Conservation (phyloP, 2,888 invertebrate genomes). For the Cerastis leucographa region DNA sequence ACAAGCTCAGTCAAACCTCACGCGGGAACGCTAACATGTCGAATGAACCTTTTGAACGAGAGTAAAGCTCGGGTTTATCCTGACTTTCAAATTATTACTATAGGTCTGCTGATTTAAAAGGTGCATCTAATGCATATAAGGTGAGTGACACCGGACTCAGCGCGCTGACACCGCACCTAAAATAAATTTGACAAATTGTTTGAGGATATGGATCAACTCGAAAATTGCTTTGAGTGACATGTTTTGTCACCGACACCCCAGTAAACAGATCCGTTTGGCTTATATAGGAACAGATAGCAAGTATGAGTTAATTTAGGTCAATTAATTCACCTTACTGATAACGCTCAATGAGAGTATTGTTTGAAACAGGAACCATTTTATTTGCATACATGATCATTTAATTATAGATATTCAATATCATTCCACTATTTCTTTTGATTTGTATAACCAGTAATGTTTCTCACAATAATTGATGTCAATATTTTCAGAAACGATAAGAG, state of each 20-base stretch:
- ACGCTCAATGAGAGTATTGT: slow-evolving; percentile 29
- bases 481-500: slow-evolving; percentile 21
- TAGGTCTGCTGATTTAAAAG: not conserved
- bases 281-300: slow-evolving; percentile 37
- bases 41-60: not conserved
- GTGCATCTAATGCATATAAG: slow-evolving; percentile 16
- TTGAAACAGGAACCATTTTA: slow-evolving; percentile 25
- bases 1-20: not conserved
- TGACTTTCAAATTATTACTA: not conserved
- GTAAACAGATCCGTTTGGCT: slow-evolving; percentile 20
- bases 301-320: slow-evolving; percentile 49
- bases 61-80: not conserved
- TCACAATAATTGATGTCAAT: slow-evolving; percentile 3
- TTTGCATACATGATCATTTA: not conserved
- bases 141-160: slow-evolving; percentile 43
- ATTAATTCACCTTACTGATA: slow-evolving; percentile 48
- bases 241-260: slow-evolving; percentile 47
- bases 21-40: no score
- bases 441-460: not conserved
- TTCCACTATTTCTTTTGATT: not conserved
- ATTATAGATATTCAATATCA: not conserved
- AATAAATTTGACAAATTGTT: slow-evolving; percentile 59
- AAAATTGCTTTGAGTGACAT: slow-evolving; percentile 52
- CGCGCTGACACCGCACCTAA: slow-evolving; percentile 14
- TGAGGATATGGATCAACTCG: slow-evolving; percentile 52